Base-by-base conservation (phyloP, 2,113 vertebrate species). In the Merops nubicus region DNA sequence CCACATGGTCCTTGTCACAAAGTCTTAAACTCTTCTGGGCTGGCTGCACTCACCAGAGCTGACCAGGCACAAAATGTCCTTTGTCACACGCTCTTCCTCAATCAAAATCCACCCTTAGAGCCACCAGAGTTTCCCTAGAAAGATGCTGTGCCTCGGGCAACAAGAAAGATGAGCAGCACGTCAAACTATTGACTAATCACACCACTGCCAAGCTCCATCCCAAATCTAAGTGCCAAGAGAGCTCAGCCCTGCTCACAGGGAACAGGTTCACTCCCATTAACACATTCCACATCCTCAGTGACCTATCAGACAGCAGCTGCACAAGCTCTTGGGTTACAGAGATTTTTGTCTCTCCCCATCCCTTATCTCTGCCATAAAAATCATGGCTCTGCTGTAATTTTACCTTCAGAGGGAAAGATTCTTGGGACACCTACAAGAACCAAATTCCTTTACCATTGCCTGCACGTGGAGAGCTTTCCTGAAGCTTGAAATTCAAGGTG, bases 301-400 rank as follows among this genome's bases (percentile, higher is more conserved):
- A 59, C 64, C 73, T 65, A 81, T 28, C 16, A 94, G 38, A 34
- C 34, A 69, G 78, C 75, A 63, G 72, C 56, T 57, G 33, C 18
- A 47, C 42, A 40, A 21, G 85, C 86, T 97, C 75, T 68, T 84
- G 82, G 67, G 75, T 54, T 93, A 93, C 82, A 67, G 85, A 43
- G 64, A n/a, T n/a, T 64, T 68, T 87, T 64, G 28, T 50, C 33
- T 90, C 47, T 53, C 88, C 90, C 47, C 65, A 54, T 62, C 56
- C 28, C 40, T 62, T 40, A 84, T 73, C 87, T 91, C 91, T 87
- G 17, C n/a, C 69, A 34, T 18, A 47, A 88, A 85, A 91, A 77
- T 59, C 70, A 53, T 13, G 42, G 6, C 15, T 87, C 9, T 89
- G 80, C 42, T 93, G 31, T 65, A 54, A 84, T 95, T 93, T 85